Conservation (phyloP, 2,113 vertebrate genomes). For the Pycnonotus jocosus region DNA sequence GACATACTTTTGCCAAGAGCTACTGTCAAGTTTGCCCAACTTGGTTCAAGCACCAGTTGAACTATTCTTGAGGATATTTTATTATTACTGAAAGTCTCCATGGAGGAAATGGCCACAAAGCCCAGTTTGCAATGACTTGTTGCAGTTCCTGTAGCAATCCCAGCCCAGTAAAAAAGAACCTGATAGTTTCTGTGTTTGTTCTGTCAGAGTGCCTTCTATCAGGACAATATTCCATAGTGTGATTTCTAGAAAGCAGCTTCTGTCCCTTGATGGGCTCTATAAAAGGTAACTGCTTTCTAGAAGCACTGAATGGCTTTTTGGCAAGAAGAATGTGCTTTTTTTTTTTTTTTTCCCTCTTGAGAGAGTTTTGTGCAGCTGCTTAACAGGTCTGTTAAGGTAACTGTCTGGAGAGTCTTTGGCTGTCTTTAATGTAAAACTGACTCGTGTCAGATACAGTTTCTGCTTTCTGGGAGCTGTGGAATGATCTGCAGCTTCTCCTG, state of each 20-base stretch:
- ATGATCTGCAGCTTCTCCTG: neutral
- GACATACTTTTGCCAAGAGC: neutral
- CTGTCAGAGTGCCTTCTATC: accelerated
- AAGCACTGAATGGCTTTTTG: neutral
- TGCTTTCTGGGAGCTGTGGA: slow-evolving; percentile 49
- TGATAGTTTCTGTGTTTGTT: neutral
- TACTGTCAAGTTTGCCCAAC: neutral
- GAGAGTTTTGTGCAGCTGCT: slow-evolving; percentile 25
- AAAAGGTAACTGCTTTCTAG: neutral
- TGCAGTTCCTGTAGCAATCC: neutral
- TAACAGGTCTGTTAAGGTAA: slow-evolving; percentile 52
- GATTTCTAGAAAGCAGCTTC: neutral
- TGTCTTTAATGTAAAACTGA: slow-evolving; percentile 60
- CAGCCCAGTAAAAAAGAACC: neutral
- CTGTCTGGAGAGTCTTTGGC: slow-evolving; percentile 35
- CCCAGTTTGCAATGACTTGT: neutral
- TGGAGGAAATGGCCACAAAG: neutral
- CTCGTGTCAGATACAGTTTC: slow-evolving; percentile 52
- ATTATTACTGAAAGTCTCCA: neutral
- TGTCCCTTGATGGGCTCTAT: neutral
- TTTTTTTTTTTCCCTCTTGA: neutral
- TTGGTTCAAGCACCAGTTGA: neutral
- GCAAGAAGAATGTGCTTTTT: neutral
- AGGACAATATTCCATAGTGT: neutral
- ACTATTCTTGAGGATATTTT: neutral